phyloP scores from a whole-genome alignment of 2,113 vertebrate species.

The Tragelaphus scriptus region DNA sequence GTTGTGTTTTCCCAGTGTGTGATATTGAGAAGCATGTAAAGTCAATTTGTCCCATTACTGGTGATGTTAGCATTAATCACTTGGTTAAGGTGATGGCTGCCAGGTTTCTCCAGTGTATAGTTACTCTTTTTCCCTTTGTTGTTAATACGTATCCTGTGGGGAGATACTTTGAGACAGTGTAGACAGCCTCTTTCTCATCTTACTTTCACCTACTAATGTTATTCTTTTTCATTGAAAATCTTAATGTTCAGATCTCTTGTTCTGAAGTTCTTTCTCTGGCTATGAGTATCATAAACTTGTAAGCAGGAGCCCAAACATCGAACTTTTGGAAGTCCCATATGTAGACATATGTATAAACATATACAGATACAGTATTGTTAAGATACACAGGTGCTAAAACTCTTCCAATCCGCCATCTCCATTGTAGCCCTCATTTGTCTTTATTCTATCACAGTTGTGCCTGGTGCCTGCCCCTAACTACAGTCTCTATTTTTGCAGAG shows the following conservation, averaged over 20 bases:
- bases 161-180: background rate
- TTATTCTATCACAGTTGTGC: background rate
- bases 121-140: background rate
- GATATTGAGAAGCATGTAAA: background rate
- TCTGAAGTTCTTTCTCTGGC: constrained; percentile 37
- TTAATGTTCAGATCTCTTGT: constrained; percentile 12
- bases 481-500: background rate
- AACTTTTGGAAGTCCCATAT: background rate
- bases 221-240: background rate
- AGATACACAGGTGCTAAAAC: background rate
- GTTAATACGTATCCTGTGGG: background rate
- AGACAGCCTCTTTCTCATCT: constrained; percentile 9
- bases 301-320: background rate
- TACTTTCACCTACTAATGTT: background rate
- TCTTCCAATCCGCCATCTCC: background rate
- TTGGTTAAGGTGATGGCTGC: background rate
- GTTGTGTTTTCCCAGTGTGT: background rate
- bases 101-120: background rate
- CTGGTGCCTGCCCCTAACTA: background rate
- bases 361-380: background rate
- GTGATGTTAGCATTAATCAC: background rate
- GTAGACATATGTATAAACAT: background rate
- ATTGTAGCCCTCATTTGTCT: background rate
- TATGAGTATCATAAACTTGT: constrained; percentile 10
- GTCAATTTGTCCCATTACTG: background rate